Percentiles rank a stretch among this genome's conserved stretches.
Evolutionary conservation across 2,888 invertebrate genomes (phyloP).

Genomic region (Torymus texanus): DNA sequence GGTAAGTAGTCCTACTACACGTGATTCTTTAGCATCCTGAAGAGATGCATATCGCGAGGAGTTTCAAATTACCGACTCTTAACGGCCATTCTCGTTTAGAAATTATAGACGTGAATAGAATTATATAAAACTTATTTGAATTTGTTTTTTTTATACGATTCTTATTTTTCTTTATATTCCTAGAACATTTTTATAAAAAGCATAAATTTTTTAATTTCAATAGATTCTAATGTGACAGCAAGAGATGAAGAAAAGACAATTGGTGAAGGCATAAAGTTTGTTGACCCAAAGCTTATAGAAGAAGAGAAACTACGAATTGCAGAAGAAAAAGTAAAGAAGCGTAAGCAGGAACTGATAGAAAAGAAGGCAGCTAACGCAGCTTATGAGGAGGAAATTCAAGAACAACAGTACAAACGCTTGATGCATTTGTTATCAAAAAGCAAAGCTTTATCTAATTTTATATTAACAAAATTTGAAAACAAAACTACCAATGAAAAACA

Average conservation of each 20-base stretch:
- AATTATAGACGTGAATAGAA: too few relatives aligned
- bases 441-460: constrained; percentile 65
- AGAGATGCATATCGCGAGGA: too few relatives aligned
- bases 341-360: background rate
- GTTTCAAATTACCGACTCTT: too few relatives aligned
- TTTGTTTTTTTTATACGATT: too few relatives aligned
- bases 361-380: constrained; percentile 60
- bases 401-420: constrained; percentile 67
- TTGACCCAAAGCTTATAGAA: constrained; percentile 17
- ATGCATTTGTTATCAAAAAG: constrained; percentile 68
- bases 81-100: too few relatives aligned
- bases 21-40: too few relatives aligned
- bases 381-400: constrained; percentile 62
- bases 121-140: too few relatives aligned
- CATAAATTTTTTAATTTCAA: too few relatives aligned
- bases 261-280: constrained; percentile 42
- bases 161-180: too few relatives aligned
- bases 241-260: constrained; percentile 1
- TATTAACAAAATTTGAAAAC: constrained; percentile 62
- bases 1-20: too few relatives aligned
- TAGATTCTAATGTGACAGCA: too few relatives aligned
- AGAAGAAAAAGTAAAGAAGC: background rate
- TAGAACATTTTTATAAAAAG: too few relatives aligned
- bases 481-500: background rate
- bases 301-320: background rate